These are phyloP conservation scores for Listronotus bonariensis DNA, from an alignment of 1,140 invertebrate genomes.

Conservation along the genomic window DNA sequence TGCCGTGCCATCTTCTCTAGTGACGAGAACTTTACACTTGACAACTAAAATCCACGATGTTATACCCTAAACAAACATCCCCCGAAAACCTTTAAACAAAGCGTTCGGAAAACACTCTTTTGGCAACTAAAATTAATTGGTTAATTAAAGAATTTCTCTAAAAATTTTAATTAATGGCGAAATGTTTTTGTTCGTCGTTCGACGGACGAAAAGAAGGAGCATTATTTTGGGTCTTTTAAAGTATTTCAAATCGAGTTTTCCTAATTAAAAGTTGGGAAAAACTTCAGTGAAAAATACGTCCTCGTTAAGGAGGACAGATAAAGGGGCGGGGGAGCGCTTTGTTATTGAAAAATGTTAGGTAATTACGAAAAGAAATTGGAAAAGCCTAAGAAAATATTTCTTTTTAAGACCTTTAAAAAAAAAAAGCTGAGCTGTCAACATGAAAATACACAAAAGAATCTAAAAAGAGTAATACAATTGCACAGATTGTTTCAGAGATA, in stretches of 20 bases:
- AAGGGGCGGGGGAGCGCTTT: background rate
- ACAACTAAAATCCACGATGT: background rate
- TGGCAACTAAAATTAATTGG: constrained; percentile 18
- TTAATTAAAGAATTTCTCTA: constrained; percentile 35
- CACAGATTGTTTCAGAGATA: too few species aligned
- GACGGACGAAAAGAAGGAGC: constrained; percentile 19
- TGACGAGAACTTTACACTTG: too few species aligned
- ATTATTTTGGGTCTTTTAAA: constrained; percentile 28
- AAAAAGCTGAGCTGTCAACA: too few species aligned
- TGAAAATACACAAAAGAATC: too few species aligned
- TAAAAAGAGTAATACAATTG: too few species aligned
- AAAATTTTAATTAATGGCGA: constrained; percentile 33
- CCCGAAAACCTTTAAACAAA: background rate
- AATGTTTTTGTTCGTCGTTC: constrained; percentile 28
- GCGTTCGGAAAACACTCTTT: constrained; percentile 12
- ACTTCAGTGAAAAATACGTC: constrained; percentile 30
- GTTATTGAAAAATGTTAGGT: background rate
- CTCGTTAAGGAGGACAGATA: constrained; percentile 22
- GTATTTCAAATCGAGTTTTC: constrained; percentile 30
- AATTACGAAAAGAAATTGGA: constrained; percentile 1
- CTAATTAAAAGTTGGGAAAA: constrained; percentile 36
- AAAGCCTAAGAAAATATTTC: too few species aligned
- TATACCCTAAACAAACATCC: background rate
- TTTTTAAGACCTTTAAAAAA: too few species aligned
- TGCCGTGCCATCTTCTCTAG: too few species aligned